Base-by-base conservation (phyloP, 2,797 vertebrate genomes). In the Halcyon smyrnensis region DNA sequence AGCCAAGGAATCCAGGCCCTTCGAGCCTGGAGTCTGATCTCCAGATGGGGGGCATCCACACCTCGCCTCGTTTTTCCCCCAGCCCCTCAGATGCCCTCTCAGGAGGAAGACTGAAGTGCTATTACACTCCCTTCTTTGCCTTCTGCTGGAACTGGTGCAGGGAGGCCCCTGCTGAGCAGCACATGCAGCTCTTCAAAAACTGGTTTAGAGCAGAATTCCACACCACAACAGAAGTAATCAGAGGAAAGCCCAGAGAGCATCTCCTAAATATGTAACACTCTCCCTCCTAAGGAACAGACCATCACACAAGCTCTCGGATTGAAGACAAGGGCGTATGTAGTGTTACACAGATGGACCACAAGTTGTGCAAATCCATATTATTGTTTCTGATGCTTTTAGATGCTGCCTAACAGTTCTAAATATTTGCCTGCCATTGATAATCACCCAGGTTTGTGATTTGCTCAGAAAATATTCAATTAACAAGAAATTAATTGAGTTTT, bases 281-380 rank as follows among this genome's bases (percentile, higher is more conserved):
- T 90, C 21, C 36, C 39, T 91, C 87, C 93, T 62, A 90, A 90
- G 91, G 68, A 89, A 56, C n/a, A 70, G 87, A 51, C 69, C 86
- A 93, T 95, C 16, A 15, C 87, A 91, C 83, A 53, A 17, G 64
- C 84, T 73, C 85, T 87, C 86, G 78, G 83, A 83, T 71, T 70
- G 91, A 94, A 92, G 83, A 91, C 54, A 60, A 73, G 2, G 2
- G 39, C 39, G 51, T 97, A 89, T 96, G 81, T 80, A 92, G 82
- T 88, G 60, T 41, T 95, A 92, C 73, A 70, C 67, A 97, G 91
- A 92, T 65, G 80, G 65, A 93, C 67, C 73, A 97, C 86, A 92
- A 97, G 53, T 93, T 89, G 68, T 97, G 86, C 56, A 94, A 96
- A 97, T 95, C 86, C 93, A 97, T 93, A 93, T 85, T 51, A 97